phyloP scores from a whole-genome alignment of 2,888 invertebrate species.

The Junonia oenone region DNA sequence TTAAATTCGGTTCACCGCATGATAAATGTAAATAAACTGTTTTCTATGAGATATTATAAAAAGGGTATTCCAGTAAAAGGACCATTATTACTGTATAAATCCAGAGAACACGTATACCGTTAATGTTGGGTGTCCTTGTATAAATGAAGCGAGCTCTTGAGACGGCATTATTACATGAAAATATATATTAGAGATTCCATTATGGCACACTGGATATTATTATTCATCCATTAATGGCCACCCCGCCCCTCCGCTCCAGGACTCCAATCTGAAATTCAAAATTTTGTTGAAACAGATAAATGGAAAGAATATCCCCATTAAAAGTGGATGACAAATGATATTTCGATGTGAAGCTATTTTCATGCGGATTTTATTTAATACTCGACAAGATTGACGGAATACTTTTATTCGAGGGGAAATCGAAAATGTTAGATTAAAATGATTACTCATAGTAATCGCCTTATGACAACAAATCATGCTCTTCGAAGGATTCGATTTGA shows the following conservation, averaged over 20 bases:
- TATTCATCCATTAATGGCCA: constrained; percentile 59
- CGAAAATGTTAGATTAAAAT: constrained; percentile 16
- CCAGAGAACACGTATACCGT: background rate
- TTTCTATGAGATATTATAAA: constrained; percentile 10
- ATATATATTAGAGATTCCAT: constrained; percentile 48
- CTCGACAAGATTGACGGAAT: constrained; percentile 14
- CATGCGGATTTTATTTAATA: constrained; percentile 22
- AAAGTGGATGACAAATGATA: constrained; percentile 41
- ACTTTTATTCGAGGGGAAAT: constrained; percentile 19
- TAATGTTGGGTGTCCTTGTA: constrained; percentile 4
- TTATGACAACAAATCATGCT: constrained; percentile 5
- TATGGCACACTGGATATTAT: constrained; percentile 44
- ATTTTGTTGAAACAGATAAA: constrained; percentile 59
- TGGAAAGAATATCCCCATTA: constrained; percentile 50
- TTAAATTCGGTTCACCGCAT: too few species aligned
- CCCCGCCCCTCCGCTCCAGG: constrained; percentile 32
- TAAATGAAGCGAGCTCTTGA: constrained; percentile 4
- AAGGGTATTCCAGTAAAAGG: constrained; percentile 4
- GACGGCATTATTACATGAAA: constrained; percentile 12
- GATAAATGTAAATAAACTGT: background rate
- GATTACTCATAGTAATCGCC: background rate
- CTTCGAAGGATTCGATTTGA: background rate
- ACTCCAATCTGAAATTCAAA: constrained; percentile 51
- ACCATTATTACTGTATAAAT: constrained; percentile 8
- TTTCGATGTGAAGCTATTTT: constrained; percentile 29